A percentile compares a stretch with the other conserved stretches of the same genome.
Conservation (phyloP, 2,113 vertebrate genomes). For the Craseonycteris thonglongyai region DNA sequence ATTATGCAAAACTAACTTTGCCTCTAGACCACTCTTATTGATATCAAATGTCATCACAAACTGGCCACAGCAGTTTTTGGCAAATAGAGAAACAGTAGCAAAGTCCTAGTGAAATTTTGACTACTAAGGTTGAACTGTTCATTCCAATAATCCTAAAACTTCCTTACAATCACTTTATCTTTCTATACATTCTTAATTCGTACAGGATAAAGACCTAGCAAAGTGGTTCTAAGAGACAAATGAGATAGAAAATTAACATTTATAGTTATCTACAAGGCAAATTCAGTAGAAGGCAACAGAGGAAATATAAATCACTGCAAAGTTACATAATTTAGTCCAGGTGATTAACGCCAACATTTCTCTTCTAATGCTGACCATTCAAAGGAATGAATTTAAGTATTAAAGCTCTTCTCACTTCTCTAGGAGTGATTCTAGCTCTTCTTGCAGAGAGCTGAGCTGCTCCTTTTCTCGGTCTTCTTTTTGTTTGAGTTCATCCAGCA, state of each 20-base stretch:
- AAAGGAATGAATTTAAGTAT: neutral
- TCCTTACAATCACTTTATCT: neutral
- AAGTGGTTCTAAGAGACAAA: neutral
- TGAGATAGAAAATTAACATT: neutral
- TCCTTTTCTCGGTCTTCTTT: slow-evolving; percentile 96
- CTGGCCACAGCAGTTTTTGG: neutral
- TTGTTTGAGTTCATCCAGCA: slow-evolving; percentile 94
- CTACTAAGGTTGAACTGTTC: neutral
- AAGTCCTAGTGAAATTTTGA: neutral
- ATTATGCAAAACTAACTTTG: neutral
- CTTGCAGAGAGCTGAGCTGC: slow-evolving; percentile 95
- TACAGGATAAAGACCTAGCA: neutral
- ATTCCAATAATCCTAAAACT: neutral
- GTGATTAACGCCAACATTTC: neutral
- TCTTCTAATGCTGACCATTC: neutral
- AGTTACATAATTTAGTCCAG: neutral
- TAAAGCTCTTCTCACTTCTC: slow-evolving; percentile 84
- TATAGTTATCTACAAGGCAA: neutral
- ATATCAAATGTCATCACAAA: neutral
- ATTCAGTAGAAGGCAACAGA: neutral
- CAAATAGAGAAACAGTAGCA: neutral
- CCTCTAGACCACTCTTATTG: neutral
- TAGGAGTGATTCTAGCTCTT: slow-evolving; percentile 94
- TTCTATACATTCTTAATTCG: neutral
- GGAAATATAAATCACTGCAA: neutral